Base-by-base conservation (phyloP, 2,113 vertebrate species). In the Noturus placidus region DNA sequence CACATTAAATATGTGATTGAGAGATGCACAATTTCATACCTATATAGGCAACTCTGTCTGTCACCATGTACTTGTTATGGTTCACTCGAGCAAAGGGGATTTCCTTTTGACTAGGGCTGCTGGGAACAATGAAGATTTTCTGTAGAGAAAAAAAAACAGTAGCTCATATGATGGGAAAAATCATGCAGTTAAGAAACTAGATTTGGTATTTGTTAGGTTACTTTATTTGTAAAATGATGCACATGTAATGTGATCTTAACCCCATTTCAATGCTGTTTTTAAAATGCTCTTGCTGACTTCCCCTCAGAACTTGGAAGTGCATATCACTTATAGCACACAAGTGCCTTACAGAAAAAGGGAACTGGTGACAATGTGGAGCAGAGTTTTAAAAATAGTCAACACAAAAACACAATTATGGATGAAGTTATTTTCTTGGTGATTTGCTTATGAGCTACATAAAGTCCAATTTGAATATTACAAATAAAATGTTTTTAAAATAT, bases 11-110 rank as follows among this genome's bases (percentile, higher is more conserved):
- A 57, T 25, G n/a, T 59, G 2, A 50, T 33, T n/a, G 1, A 27
- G 42, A 38, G 19, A 30, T 84, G 25, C 7, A 54, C 10, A 42
- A 27, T 9, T 9, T 54, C 93, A 93, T 89, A 98, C 97, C 97
- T 0, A 98, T 95, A 63, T 98, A 98, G 0, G 96, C 94, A 0
- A 93, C 85, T 81, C 94, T 94, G 83, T 98, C 97, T 0, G 97
- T 98, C 91, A 98, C 97, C 97, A 97, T 97, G 94, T 97, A 98
- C 90, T 98, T 98, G 94, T 97, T 97, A 93, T 97, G 97, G 93
- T 96, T 98, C 61, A 97, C 97, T 5, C 97, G 95, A 72, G 97
- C 94, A 0, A 91, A 98, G 0, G 97, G 97, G 88, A 98, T 97
- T 8, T 82, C 63, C 27, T 94, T 95, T 90, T 98, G 97, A 4